Conservation (phyloP, 2,888 invertebrate species). For the Nomada hirtipes region DNA sequence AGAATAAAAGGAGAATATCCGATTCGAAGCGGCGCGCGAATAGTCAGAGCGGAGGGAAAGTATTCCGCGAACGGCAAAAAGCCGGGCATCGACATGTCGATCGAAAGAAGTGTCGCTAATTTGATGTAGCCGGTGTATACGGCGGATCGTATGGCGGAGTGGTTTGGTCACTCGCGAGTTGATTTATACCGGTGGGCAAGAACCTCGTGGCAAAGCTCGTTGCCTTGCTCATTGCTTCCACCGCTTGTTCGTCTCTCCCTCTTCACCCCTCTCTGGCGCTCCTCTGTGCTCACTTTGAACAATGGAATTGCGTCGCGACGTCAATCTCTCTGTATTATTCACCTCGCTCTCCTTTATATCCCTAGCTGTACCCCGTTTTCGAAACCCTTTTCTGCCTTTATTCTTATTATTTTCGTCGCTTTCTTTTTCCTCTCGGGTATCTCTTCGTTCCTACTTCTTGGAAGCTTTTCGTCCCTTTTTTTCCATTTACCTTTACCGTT, state of each 20-base stretch:
- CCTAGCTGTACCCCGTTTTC: constrained; percentile 52
- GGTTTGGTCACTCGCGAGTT: constrained; percentile 72
- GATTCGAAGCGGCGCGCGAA: constrained; percentile 37
- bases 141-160: constrained; percentile 54
- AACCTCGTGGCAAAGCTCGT: constrained; percentile 74
- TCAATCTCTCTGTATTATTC: constrained; percentile 83
- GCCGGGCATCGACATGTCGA: constrained; percentile 50
- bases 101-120: constrained; percentile 65
- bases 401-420: constrained; percentile 15
- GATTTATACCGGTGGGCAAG: constrained; percentile 79
- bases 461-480: constrained; percentile 8
- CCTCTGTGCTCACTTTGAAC: constrained; percentile 76
- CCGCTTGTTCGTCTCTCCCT: constrained; percentile 16
- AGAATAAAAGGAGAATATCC: constrained; percentile 5
- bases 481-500: not conserved
- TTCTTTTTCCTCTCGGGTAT: not conserved
- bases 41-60: constrained; percentile 51
- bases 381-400: constrained; percentile 36
- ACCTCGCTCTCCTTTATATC: constrained; percentile 74
- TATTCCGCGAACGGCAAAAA: constrained; percentile 48
- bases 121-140: constrained; percentile 59
- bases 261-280: not conserved
- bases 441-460: not conserved
- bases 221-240: constrained; percentile 75
- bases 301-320: constrained; percentile 83